Conservation (phyloP, 2,797 vertebrate species). For the Halcyon badia region DNA sequence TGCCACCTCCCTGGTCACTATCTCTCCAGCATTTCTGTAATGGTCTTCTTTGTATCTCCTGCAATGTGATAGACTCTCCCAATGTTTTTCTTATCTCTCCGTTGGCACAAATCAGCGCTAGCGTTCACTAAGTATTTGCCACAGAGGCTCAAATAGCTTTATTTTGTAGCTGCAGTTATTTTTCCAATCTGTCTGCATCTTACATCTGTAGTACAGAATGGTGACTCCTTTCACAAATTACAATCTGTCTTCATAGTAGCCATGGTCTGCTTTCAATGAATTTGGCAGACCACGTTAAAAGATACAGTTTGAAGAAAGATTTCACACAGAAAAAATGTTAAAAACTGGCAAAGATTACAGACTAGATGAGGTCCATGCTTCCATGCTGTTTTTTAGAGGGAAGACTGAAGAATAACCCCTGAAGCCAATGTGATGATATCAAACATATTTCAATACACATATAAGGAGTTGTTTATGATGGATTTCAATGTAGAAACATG, state of each 20-base stretch:
- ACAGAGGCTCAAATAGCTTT: background rate
- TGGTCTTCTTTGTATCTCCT: background rate
- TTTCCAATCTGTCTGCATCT: background rate
- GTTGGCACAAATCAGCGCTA: background rate
- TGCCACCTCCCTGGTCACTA: background rate
- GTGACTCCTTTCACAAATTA: background rate
- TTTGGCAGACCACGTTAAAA: background rate
- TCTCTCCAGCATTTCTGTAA: background rate
- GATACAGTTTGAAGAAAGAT: background rate
- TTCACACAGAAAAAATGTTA: background rate
- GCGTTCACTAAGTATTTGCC: background rate
- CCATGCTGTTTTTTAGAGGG: background rate
- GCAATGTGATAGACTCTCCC: background rate
- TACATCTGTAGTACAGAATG: background rate
- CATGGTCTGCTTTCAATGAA: background rate
- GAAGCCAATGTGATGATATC: background rate
- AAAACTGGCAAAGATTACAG: background rate
- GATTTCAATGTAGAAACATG: background rate
- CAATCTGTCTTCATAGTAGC: background rate
- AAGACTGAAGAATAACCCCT: background rate
- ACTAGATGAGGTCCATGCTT: background rate
- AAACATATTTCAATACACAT: accelerated
- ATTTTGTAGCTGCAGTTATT: background rate
- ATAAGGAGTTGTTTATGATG: background rate
- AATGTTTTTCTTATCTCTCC: background rate